A percentile compares a stretch with the other conserved stretches of the same genome.
These are phyloP conservation scores for Drosophila paramelanica DNA, from an alignment of 2,888 invertebrate genomes.

Conservation along the genomic window DNA sequence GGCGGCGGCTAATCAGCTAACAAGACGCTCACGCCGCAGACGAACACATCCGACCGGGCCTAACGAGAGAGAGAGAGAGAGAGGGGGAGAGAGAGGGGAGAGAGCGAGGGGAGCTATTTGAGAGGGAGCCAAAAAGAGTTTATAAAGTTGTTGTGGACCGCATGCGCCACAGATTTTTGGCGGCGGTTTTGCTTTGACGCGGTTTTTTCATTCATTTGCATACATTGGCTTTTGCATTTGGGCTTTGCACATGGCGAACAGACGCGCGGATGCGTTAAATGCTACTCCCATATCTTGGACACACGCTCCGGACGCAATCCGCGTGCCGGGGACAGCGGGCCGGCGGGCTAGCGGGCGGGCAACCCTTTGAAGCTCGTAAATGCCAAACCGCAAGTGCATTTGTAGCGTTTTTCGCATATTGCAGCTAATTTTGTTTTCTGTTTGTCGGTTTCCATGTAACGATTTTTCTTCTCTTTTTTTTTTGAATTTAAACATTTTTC, in stretches of 20 bases:
- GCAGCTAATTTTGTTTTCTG: conserved; percentile 74
- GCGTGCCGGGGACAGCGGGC: background rate
- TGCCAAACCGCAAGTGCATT: conserved; percentile 77
- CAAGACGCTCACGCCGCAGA: conserved; percentile 76
- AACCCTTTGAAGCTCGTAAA: conserved; percentile 73
- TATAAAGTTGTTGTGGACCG: conserved; percentile 62
- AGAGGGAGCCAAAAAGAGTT: conserved; percentile 18
- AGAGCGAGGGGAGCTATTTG: too few species aligned
- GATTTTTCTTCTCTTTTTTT: conserved; percentile 17
- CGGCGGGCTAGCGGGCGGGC: conserved; percentile 8
- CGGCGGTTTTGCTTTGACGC: conserved; percentile 78
- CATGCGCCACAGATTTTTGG: conserved; percentile 60
- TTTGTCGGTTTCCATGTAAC: conserved; percentile 72
- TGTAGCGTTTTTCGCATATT: conserved; percentile 79
- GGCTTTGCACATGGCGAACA: conserved; percentile 61
- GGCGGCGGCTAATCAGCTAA: conserved; percentile 77
- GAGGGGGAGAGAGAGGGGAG: conserved; percentile 6
- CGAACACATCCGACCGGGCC: background rate
- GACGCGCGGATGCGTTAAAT: conserved; percentile 50
- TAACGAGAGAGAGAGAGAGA: background rate
- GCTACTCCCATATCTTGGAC: conserved; percentile 54
- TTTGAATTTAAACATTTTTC: conserved; percentile 22
- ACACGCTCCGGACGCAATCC: conserved; percentile 64
- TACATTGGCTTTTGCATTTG: conserved; percentile 45
- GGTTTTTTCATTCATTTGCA: conserved; percentile 79